phyloP scores from a whole-genome alignment of 2,113 vertebrate species.

The Aspidoscelis tigris region DNA sequence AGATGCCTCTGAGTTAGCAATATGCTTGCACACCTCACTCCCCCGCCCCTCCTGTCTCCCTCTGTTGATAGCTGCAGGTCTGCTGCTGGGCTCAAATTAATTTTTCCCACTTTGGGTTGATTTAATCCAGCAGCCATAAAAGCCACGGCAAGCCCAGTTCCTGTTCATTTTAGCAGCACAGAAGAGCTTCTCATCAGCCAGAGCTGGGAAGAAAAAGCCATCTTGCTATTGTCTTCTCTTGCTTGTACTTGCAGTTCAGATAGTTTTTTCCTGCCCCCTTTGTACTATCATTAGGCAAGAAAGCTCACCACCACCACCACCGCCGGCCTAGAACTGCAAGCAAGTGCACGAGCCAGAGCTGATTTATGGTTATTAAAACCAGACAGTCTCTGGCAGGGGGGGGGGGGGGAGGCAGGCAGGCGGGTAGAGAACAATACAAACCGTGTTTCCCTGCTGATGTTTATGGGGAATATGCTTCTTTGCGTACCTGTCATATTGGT shows the following conservation, averaged over 20 bases:
- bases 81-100: slow-evolving; percentile 18
- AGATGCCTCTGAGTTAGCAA: slow-evolving; percentile 29
- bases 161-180: neutral
- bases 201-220: slow-evolving; percentile 18
- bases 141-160: neutral
- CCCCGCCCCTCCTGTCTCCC: neutral
- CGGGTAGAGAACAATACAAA: slow-evolving; percentile 22
- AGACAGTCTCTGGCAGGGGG: slow-evolving; percentile 18
- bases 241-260: slow-evolving; percentile 6
- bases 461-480: neutral
- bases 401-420: no score
- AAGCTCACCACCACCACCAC: no score
- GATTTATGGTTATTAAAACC: slow-evolving; percentile 43
- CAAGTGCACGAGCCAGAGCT: slow-evolving; percentile 5
- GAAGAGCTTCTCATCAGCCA: neutral
- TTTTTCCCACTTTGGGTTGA: neutral
- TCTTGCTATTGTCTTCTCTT: slow-evolving; percentile 35
- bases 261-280: neutral
- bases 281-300: slow-evolving; percentile 13
- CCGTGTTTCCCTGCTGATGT: slow-evolving; percentile 1
- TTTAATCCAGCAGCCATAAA: slow-evolving; percentile 1
- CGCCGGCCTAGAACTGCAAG: neutral
- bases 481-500: slow-evolving; percentile 12
- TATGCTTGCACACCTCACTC: slow-evolving; percentile 2
- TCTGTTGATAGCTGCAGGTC: slow-evolving; percentile 25